These are phyloP conservation scores for Junco hyemalis DNA, from an alignment of 2,113 vertebrate genomes.

Conservation along the genomic window DNA sequence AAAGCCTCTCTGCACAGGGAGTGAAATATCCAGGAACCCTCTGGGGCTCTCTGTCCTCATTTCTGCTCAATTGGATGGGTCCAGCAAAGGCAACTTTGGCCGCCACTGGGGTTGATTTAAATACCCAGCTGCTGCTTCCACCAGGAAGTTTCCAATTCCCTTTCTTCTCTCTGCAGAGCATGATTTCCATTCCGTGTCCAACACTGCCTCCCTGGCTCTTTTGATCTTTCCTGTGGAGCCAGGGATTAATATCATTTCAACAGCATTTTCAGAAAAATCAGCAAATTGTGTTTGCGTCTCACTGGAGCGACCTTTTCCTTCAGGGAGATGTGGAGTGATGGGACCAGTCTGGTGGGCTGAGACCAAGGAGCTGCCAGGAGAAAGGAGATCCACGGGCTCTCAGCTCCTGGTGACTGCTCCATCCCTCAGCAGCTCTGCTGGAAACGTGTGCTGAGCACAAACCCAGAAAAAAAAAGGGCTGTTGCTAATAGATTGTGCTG, in stretches of 20 bases:
- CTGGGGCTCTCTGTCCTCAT: neutral
- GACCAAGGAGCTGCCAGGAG: neutral
- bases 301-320: neutral
- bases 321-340: neutral
- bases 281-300: neutral
- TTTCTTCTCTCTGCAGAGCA: neutral
- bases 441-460: neutral
- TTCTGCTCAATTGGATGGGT: neutral
- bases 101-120: neutral
- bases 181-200: neutral
- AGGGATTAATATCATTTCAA: neutral
- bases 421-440: slow-evolving; percentile 2
- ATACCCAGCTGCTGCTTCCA: neutral
- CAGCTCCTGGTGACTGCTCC: neutral
- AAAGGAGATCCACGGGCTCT: neutral
- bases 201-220: neutral
- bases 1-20: neutral
- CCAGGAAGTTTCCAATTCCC: neutral
- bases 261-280: neutral
- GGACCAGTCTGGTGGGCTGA: neutral
- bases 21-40: neutral
- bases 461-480: neutral
- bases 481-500: neutral
- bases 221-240: slow-evolving; percentile 1
- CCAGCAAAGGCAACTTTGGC: neutral